Percentiles rank a stretch among this genome's conserved stretches.
These are phyloP conservation scores for Hepsetus odoe DNA, from an alignment of 2,113 vertebrate species.

Conservation along the genomic window DNA sequence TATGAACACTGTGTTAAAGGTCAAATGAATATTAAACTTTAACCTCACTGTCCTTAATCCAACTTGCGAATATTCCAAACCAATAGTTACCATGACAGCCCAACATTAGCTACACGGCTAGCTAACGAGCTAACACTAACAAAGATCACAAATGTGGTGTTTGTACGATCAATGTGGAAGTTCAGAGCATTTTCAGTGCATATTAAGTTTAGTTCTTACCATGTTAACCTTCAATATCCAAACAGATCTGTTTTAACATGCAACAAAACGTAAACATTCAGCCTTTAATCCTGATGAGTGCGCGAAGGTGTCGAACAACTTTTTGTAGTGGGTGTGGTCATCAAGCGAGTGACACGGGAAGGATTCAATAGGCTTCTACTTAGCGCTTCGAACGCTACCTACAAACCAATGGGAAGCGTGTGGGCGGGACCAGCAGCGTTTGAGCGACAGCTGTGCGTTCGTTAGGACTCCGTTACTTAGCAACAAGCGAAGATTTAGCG, in stretches of 20 bases:
- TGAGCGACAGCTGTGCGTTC: constrained; percentile 41
- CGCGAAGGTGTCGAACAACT: constrained; percentile 4
- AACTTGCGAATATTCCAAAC: background rate
- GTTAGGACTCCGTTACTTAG: constrained; percentile 60
- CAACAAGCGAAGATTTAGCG: constrained; percentile 52
- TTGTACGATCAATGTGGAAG: no score
- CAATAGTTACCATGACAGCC: background rate
- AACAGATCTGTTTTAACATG: background rate
- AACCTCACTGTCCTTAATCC: background rate
- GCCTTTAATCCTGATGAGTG: background rate
- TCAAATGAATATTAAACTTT: no score
- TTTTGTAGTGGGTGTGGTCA: background rate
- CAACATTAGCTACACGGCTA: background rate
- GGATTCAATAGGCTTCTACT: constrained; percentile 53
- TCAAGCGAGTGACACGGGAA: constrained; percentile 2
- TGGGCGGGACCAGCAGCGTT: constrained; percentile 16
- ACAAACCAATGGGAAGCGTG: constrained; percentile 30
- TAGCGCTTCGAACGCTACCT: accelerated
- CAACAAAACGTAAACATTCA: background rate
- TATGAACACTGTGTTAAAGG: background rate
- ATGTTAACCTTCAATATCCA: background rate
- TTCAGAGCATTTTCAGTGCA: no score
- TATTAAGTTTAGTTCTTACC: constrained; percentile 9
- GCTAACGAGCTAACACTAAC: background rate
- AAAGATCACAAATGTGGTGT: background rate